A percentile compares a stretch with the other conserved stretches of the same genome.
Evolutionary conservation across 2,113 vertebrate species (phyloP).

Genomic region (Amphilophus citrinellus): DNA sequence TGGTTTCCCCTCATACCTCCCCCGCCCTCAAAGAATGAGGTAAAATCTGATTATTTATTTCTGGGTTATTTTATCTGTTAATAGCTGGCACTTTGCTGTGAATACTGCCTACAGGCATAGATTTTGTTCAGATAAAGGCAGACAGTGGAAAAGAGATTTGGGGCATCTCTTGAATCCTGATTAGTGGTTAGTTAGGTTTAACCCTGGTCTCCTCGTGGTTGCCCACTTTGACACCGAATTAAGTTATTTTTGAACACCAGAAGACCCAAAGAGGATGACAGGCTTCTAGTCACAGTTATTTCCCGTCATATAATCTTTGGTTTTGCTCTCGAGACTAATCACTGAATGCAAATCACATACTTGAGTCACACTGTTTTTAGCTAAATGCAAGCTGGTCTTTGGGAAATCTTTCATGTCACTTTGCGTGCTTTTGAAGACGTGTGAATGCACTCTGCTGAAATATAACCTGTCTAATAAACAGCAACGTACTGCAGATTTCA

Average conservation of each 20-base stretch:
- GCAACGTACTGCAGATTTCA: neutral
- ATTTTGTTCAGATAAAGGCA: slow-evolving; percentile 65
- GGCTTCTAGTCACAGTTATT: neutral
- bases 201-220: slow-evolving; percentile 12
- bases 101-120: slow-evolving; percentile 57
- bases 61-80: slow-evolving; percentile 70
- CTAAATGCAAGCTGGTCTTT: slow-evolving; percentile 38
- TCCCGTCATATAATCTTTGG: neutral
- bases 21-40: slow-evolving; percentile 4
- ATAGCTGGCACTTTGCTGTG: slow-evolving; percentile 62
- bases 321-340: slow-evolving; percentile 27
- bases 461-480: neutral
- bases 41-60: slow-evolving; percentile 72
- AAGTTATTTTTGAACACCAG: slow-evolving; percentile 32
- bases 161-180: slow-evolving; percentile 41
- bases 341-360: slow-evolving; percentile 45
- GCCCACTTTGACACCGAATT: slow-evolving; percentile 28
- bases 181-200: slow-evolving; percentile 45
- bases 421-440: slow-evolving; percentile 26
- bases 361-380: slow-evolving; percentile 37
- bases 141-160: slow-evolving; percentile 57
- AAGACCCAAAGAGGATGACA: slow-evolving; percentile 27
- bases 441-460: slow-evolving; percentile 9
- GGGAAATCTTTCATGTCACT: slow-evolving; percentile 31
- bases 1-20: slow-evolving; percentile 26